Base-by-base conservation (phyloP, 2,888 invertebrate species). In the Scaptomyza parva region DNA sequence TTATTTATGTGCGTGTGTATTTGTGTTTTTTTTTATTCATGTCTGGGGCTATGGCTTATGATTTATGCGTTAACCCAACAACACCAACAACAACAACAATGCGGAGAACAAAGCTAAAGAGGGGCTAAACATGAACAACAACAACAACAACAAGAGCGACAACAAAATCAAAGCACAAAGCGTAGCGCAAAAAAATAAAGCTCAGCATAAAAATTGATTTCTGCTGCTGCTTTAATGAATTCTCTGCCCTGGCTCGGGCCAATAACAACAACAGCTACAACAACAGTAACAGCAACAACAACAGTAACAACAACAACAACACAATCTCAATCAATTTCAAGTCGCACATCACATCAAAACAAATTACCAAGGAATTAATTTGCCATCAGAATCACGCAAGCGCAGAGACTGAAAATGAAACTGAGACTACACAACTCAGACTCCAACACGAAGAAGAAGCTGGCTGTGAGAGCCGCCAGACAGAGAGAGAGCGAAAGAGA, bases 311-410 rank as follows among this genome's bases (percentile, higher is more conserved):
- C 83, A 83, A 62, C 74, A 76, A 64, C 76, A 85, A 76, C 88
- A 81, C 87, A 86, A 88, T 88, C 88, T 86, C 88, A 86, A 86
- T 88, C 88, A 86, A 86, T 88, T 86, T 86, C 79, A 80, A 86
- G 85, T 88, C 79, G 78, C 78, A 86, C 86, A 83, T 81, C 81
- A 84, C 86, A 89, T 89, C 88, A 88, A 86, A 89, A 88, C 87
- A 90, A 89, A 89, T 89, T 89, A 89, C 89, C 77, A 88, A 83
- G 79, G 81, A 89, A 90, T 89, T 89, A 90, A 90, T 89, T 90
- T 88, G 85, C 78, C 80, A 82, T 77, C 78, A 81, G 82, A 85
- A 85, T 81, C 88, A 88, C 86, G 88, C 89, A 88, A 85, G 79
- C 83, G 88, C 82, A 88, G 69, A 77, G 62, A 65, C 61, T 58